phyloP scores from a whole-genome alignment of 2,888 invertebrate genomes.

The Drosophila pegasa region DNA sequence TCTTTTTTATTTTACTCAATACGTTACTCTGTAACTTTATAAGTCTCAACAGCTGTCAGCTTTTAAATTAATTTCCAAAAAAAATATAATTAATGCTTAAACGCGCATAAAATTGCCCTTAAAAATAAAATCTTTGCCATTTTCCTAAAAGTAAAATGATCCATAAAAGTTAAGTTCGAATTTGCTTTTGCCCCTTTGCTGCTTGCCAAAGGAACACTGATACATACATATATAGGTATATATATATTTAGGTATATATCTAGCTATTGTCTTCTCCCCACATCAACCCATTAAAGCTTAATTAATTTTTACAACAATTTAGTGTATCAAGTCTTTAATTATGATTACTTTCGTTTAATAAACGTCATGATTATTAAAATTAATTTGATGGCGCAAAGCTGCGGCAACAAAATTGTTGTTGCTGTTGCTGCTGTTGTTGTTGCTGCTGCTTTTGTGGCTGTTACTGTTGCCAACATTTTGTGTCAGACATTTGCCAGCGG shows the following conservation, averaged over 20 bases:
- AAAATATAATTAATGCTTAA: neutral
- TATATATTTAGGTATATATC: neutral
- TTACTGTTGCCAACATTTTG: constrained; percentile 44
- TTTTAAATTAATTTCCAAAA: neutral
- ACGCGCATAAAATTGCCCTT: constrained; percentile 1
- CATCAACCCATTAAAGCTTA: constrained; percentile 47
- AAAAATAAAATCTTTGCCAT: neutral
- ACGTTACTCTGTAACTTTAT: no score
- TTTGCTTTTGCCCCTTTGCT: neutral
- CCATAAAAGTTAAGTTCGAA: constrained; percentile 1
- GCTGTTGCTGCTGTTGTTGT: constrained; percentile 8
- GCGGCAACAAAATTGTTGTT: constrained; percentile 23
- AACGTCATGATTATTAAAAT: constrained; percentile 68
- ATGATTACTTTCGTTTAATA: constrained; percentile 67
- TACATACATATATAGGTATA: neutral
- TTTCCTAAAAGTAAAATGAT: constrained; percentile 3
- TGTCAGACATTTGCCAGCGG: constrained; percentile 49
- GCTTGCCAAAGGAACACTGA: constrained; percentile 5
- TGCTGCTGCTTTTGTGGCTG: constrained; percentile 15
- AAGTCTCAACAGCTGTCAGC: neutral
- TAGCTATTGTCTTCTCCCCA: neutral
- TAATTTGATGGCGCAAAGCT: constrained; percentile 63
- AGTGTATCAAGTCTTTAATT: constrained; percentile 51
- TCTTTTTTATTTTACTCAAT: no score
- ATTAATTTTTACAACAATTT: constrained; percentile 60